phyloP scores from a whole-genome alignment of 2,113 vertebrate genomes.

The Bothrops jararaca region DNA sequence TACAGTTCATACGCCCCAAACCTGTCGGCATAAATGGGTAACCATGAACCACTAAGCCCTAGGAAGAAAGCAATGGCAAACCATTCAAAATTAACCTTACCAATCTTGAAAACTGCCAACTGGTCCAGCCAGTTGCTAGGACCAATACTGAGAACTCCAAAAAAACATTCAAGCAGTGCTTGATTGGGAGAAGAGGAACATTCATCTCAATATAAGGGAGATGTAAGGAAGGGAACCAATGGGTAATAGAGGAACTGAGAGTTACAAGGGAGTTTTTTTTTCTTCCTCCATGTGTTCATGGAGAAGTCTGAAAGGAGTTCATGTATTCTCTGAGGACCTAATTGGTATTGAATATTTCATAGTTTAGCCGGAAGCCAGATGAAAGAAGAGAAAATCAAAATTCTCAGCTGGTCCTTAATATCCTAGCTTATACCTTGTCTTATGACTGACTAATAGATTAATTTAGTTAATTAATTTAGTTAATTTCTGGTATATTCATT shows the following conservation, averaged over 20 bases:
- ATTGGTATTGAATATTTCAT: neutral
- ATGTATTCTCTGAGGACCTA: neutral
- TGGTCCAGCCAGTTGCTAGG: neutral
- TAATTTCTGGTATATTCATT: neutral
- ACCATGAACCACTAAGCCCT: neutral
- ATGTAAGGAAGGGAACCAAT: neutral
- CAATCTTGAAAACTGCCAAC: neutral
- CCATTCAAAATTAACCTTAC: neutral
- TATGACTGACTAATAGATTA: neutral
- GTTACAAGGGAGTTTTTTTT: neutral
- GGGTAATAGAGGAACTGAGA: neutral
- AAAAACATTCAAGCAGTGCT: neutral
- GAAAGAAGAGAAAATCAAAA: neutral
- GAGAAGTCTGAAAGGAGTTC: neutral
- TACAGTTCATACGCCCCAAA: too few species aligned
- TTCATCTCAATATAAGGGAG: neutral
- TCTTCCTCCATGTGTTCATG: neutral
- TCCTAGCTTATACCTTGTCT: neutral
- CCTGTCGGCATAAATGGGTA: too few species aligned
- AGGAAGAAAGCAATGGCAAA: neutral
- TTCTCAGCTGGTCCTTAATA: neutral
- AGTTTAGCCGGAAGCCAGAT: neutral
- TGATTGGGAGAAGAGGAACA: neutral
- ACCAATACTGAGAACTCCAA: neutral
- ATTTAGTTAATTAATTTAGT: neutral